These are phyloP conservation scores for zebrafish (Danio rerio) DNA, from an alignment of 2,113 vertebrate species.

Conservation along the genomic window GRCz12tu NC_133184.1:5538001-5538500, in stretches of 20 bases:
- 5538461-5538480: background rate
- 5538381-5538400: background rate
- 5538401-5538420: background rate
- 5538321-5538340: conserved; percentile 7
- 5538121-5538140: too few species aligned
- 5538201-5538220: conserved; percentile 41
- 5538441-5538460: background rate
- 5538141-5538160: background rate
- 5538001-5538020: too few species aligned
- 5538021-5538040: too few species aligned
- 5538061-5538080: too few species aligned
- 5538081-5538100: too few species aligned
- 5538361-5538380: conserved; percentile 1
- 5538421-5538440: background rate
- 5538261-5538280: conserved; percentile 41
- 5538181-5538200: conserved; percentile 10
- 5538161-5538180: background rate
- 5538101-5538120: too few species aligned
- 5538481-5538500: background rate
- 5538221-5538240: conserved; percentile 32
- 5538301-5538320: conserved; percentile 37
- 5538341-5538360: conserved; percentile 34
- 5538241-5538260: conserved; percentile 24
- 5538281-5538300: conserved; percentile 33
- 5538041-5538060: too few species aligned